Evolutionary conservation across 2,888 invertebrate species (phyloP), one percentile per base, ranked within the genome.

Genomic region (Notocelia uddmanniana): DNA sequence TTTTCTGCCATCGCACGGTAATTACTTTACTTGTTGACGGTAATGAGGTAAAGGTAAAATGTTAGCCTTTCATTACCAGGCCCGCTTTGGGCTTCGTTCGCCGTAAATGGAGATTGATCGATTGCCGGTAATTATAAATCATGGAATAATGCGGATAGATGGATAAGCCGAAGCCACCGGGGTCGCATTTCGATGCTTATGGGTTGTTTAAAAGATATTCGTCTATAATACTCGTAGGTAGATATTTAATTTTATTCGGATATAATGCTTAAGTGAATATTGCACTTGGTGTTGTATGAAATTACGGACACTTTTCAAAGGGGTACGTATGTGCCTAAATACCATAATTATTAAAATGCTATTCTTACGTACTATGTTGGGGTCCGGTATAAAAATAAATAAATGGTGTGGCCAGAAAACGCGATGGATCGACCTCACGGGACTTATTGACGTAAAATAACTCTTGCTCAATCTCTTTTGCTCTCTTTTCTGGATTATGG

Each of bases 61-160:
- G n/a, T 23, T n/a, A n/a, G n/a, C n/a, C n/a, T n/a, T n/a, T n/a
- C 59, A 41, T 59, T 60, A 60, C 26, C 45, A 26, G 37, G 11
- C 3, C 41, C 59, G 19, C 41, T 59, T 60, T 60, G 23, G 9
- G 19, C 18, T 31, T 59, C 9, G 54, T 1, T 18, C 8, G 18
- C n/a, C 50, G 48, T 50, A 50, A 63, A 50, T 63, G 26, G 63
- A 63, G 31, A 52, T 52, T 50, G 31, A 63, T 34, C 19, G 50
- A 52, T 63, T 63, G 63, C 19, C 19, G 34, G 1, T 34, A 19
- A 60, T 60, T 60, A 37, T 58, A 19, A 19, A 48, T 62, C 19
- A 2, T 11, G 48, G 18, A 48, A 62, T 48, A 31, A 37, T 15
- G 18, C 13, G 48, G 48, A 31, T 60, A n/a, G 26, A 23, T 60